Base-by-base conservation (phyloP, 2,888 invertebrate genomes). In the Nezara viridula region DNA sequence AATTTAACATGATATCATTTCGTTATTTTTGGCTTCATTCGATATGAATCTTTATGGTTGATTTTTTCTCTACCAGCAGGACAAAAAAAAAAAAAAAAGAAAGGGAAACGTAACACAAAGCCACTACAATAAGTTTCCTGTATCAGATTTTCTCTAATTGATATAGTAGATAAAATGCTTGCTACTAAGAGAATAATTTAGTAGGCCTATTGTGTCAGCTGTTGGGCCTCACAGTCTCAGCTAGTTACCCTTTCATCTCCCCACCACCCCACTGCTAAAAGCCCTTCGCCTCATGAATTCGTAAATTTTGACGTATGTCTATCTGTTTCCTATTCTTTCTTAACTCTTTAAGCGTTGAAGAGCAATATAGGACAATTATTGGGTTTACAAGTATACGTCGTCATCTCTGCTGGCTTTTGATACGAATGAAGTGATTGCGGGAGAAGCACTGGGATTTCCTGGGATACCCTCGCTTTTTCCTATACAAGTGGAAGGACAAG, bases 211-310 rank as follows among this genome's bases (percentile, higher is more conserved):
- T 86, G 86, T 86, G 86, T 50, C 60, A 86, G 52, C 19, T 52
- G 86, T 86, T 52, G 19, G 32, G 3, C 24, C 21, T 55, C 86
- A 37, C 27, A 27, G 10, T 52, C 52, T 32, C 47, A 86, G 47
- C 49, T n/a, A n/a, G n/a, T n/a, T 60, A 86, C 86, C 60, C 86
- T 86, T 86, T 86, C 37, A 86, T 86, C 81, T 44, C 44, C 40
- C 44, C 40, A 21, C 81, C 24, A 12, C 81, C 81, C 81, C 81
- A 24, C 44, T 37, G 0, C 44, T 81, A 81, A 81, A 81, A 81
- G 81, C 81, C 81, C 81, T 44, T 9, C 44, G 81, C 40, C 10
- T 44, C 81, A 44, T 81, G 24, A 44, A 44, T n/a, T 44, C 14
- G n/a, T n/a, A 81, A 81, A 81, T 81, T n/a, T 77, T 10, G n/a